A percentile compares a stretch with the other conserved stretches of the same genome.
Conservation (phyloP, 2,797 vertebrate species). For the Bucorvus abyssinicus region DNA sequence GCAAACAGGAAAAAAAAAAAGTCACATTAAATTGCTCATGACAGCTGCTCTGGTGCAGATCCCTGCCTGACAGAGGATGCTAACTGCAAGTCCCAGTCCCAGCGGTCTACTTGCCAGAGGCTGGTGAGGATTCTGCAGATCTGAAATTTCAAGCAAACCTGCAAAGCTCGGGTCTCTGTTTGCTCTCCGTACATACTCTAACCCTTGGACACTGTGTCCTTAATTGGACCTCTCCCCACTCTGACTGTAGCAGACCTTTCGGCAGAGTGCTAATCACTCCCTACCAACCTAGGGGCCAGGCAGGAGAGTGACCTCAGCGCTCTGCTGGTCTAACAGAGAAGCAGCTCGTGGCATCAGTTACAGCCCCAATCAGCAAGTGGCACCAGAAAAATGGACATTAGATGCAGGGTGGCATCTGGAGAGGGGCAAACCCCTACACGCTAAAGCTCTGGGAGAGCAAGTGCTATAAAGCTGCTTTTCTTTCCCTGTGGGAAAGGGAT, state of each 20-base stretch:
- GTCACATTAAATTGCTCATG: background rate
- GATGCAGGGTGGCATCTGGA: background rate
- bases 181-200: fast-evolving
- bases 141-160: too few relatives aligned
- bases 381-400: background rate
- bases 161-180: fast-evolving
- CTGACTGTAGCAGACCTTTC: fast-evolving
- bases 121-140: background rate
- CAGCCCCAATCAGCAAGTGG: background rate
- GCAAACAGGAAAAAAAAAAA: background rate
- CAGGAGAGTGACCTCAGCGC: background rate
- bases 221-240: fast-evolving
- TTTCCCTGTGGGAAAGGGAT: background rate
- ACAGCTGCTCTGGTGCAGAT: background rate
- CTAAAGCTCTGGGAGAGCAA: background rate
- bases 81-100: background rate
- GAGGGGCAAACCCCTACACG: fast-evolving
- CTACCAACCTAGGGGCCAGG: too few relatives aligned
- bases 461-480: background rate
- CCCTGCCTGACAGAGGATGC: background rate
- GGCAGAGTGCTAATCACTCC: fast-evolving
- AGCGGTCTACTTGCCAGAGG: background rate
- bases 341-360: background rate
- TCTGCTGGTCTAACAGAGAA: background rate
- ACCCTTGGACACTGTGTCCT: background rate